A percentile compares a stretch with the other conserved stretches of the same genome.
Conservation (phyloP, 2,888 invertebrate genomes). For the Lypha dubia region DNA sequence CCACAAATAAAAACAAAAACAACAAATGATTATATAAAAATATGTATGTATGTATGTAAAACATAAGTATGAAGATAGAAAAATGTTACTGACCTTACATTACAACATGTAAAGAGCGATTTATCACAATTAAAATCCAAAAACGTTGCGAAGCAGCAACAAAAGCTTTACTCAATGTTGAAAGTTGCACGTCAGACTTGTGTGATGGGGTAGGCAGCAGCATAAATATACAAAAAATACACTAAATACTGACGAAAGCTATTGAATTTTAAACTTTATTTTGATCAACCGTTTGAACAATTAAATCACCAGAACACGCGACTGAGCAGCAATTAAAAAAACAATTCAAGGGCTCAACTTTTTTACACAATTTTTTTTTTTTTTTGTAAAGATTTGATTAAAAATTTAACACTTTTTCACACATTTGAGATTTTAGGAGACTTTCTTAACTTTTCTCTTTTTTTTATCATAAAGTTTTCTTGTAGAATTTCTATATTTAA, state of each 20-base stretch:
- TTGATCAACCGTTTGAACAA: background rate
- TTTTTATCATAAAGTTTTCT: conserved; percentile 21
- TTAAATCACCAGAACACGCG: conserved; percentile 43
- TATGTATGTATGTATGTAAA: too few relatives aligned
- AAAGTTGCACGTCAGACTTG: background rate
- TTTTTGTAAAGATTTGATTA: background rate
- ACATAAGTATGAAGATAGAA: conserved; percentile 50
- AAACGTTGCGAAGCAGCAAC: conserved; percentile 29
- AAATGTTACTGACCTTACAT: conserved; percentile 74
- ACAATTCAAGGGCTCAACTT: conserved; percentile 47
- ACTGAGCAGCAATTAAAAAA: conserved; percentile 27
- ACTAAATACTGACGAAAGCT: conserved; percentile 58
- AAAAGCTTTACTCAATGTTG: conserved; percentile 4
- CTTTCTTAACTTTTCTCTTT: conserved; percentile 19
- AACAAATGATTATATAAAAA: conserved; percentile 36
- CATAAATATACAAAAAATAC: conserved; percentile 4
- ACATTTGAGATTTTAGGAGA: conserved; percentile 6
- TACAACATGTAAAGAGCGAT: conserved; percentile 67
- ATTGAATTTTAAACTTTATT: conserved; percentile 62
- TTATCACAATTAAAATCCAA: conserved; percentile 59
- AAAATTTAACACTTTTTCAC: conserved; percentile 46
- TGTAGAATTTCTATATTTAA: conserved; percentile 59
- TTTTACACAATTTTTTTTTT: conserved; percentile 42
- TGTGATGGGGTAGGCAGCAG: conserved; percentile 28
- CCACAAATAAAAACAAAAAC: background rate